Evolutionary conservation across 2,797 vertebrate species (phyloP), one percentile per base, ranked within the genome.

Genomic region (Propithecus deckenii): DNA sequence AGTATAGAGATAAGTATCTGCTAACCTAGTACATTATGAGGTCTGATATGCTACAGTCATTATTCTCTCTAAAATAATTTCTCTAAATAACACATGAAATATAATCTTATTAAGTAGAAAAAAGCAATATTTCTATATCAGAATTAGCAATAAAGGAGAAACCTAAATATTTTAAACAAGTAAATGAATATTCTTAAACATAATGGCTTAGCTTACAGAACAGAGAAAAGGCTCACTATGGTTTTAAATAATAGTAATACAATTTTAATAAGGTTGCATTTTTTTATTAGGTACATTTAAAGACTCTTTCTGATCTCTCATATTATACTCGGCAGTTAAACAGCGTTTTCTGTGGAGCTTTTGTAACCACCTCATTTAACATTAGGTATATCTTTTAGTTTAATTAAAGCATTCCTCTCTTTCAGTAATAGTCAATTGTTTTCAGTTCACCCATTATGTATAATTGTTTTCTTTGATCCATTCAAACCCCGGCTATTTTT

Each of bases 311-410:
- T 98, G 97, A 98, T 97, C 95, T 98, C 95, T 95, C 95, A 52
- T 80, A 95, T 97, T 95, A 91, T 12, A 63, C 89, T 97, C 71
- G 88, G 18, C 89, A 97, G 92, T 97, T 97, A 97, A 98, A 97
- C 50, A 91, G 89, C 41, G 88, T 97, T 98, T 78, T 78, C 8
- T 94, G 93, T 71, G n/a, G 88, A 7, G 94, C 95, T 95, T 95
- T 97, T 97, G 96, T 98, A 95, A 92, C 96, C 98, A 98, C 97
- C 97, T 98, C 98, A 98, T 98, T 98, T 98, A 98, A 97, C 98
- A 97, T 97, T 32, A 97, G 98, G 96, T 98, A 96, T 98, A 98
- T 97, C 96, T 98, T 98, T 98, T 95, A 98, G 98, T 96, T 98
- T 98, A 98, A 98, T 98, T 98, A 98, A 97, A 97, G 95, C 97